Evolutionary conservation across 2,797 vertebrate species (phyloP), one percentile per base, ranked within the genome.

Genomic region (Sebastes steindachneri): DNA sequence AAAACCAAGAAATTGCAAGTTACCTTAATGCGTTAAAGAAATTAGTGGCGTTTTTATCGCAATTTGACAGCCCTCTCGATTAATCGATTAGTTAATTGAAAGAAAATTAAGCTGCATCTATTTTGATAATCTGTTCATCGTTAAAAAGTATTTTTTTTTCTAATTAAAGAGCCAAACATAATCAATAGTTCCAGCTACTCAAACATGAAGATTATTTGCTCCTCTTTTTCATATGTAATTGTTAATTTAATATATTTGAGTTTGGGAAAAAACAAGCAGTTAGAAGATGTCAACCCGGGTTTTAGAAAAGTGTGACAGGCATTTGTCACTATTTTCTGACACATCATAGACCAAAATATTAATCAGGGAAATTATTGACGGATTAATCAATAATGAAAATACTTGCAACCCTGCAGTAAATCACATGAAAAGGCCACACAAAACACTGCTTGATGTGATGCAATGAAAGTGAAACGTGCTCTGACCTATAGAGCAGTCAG

Each of bases 401-500:
- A 29, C 12, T 4, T 53, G 28, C 14, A 57, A 23, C n/a, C 6
- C 9, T 19, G 19, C 26, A 53, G 26, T 21, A 4, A 31, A 28
- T 19, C 21, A 14, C 15, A 19, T 7, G 2, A 17, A 23, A 60
- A 77, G 9, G 21, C 3, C 0, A 7, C 10, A 7, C 10, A 28
- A 2, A 23, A 21, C 0, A 64, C 14, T 7, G 10, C 11, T 65
- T 41, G 19, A 23, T 17, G 37, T 9, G 62, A 57, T 29, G 71
- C 14, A 21, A 65, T 37, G 35, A 64, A n/a, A 85, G 29, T 8
- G 55, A 76, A 65, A 29, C 0, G 3, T 5, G 23, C 31, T 74
- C 93, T 92, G 62, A 99, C 99, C 99, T 77, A 97, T 97, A 59
- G 99, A 98, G 91, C 99, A 99, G 93, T 99, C 98, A 8, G 97